Evolutionary conservation across 2,888 invertebrate species (phyloP), one percentile per base, ranked within the genome.

Genomic region (Busseola fusca): DNA sequence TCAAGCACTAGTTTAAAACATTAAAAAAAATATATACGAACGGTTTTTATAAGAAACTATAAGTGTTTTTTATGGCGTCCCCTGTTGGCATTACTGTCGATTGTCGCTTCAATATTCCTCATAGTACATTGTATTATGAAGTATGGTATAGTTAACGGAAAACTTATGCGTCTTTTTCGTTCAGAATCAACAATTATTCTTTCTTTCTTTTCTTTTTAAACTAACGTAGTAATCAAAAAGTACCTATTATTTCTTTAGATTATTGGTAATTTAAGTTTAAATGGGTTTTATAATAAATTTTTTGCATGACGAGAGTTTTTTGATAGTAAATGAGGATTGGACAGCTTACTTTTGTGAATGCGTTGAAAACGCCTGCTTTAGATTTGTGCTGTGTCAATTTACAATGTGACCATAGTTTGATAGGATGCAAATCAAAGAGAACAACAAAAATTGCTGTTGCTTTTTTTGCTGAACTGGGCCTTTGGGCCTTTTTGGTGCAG

Each of bases 91-190:
- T 76, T 66, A 27, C 27, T 45, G 67, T 42, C 6, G 25, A 30
- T 64, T 64, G 45, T 30, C 75, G 64, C 74, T 45, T 48, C 50
- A 25, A 30, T 45, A 69, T 76, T 76, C 77, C 77, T 40, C n/a
- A 18, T 27, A 30, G 48, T 50, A n/a, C n/a, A 48, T 69, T 54
- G 54, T n/a, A n/a, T n/a, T 16, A 30, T 54, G 40, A 40, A n/a
- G 48, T 34, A 64, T 63, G 27, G 37, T 27, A n/a, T 45, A 21
- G 45, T 45, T 21, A 64, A 56, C 45, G 42, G 27, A 27, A 63
- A 45, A 34, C 10, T 50, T 40, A 18, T 21, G n/a, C 21, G 9
- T 62, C 14, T 30, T 48, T 10, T 63, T 63, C 18, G 12, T 18
- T 4, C 14, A 21, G 14, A 62, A 45, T 30, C 9, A n/a, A 21